Evolutionary conservation across 2,113 vertebrate genomes (phyloP), one percentile per base, ranked within the genome.

Genomic region (Rhizomys pruinosus): DNA sequence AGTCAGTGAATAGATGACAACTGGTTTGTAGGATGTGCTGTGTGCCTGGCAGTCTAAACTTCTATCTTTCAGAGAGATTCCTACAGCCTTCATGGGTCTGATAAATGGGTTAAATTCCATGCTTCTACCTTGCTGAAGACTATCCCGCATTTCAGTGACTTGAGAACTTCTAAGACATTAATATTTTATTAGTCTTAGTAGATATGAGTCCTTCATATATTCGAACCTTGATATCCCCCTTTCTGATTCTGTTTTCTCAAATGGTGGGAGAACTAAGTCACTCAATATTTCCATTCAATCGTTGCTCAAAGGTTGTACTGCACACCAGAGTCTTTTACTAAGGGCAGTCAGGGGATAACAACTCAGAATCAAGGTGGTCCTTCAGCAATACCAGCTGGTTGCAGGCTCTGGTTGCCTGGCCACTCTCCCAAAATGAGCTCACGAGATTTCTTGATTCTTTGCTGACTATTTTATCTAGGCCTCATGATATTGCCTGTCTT

Each of bases 231-330:
- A 89, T 42, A 55, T 57, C 23, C 12, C 13, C 92, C 80, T 80
- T 32, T 96, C 82, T 91, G 8, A 76, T 89, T 91, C 76, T 85
- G 39, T 68, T 91, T 91, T 91, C 29, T 73, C 37, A 57, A 61
- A 57, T 29, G 34, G 19, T 52, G 47, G 37, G n/a, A 37, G 20
- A 81, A 57, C 68, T 93, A 80, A 63, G 78, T 87, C 72, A 74
- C 32, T 39, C 44, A 93, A 3, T n/a, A 27, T 4, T 42, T 91
- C 64, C 20, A 29, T 63, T 44, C n/a, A 90, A 34, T 9, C 29
- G 52, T 92, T 94, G 72, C 13, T 59, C 57, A 72, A 63, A 23
- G 55, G 59, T 68, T 76, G 25, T 37, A 11, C 16, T 22, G 6
- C 29, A 84, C 57, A 73, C 11, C 72, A 47, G 23, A 82, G 71